Evolutionary conservation across 1,140 invertebrate genomes (phyloP).

Genomic region (Drosophila erecta): DNA sequence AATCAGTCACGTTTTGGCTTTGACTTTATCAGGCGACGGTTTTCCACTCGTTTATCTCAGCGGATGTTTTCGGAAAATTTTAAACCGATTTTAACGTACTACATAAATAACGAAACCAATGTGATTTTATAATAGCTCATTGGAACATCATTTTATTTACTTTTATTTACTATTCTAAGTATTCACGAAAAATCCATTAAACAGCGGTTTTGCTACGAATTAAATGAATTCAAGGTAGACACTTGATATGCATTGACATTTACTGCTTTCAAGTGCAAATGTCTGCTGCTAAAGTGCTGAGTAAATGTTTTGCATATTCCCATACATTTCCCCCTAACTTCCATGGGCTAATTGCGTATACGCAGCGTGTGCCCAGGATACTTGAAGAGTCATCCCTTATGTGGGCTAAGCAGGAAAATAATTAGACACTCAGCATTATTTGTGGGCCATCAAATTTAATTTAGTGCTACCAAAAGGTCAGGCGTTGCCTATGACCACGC

Average conservation of each 20-base stretch:
- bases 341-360: conserved; percentile 58
- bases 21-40: conserved; percentile 1
- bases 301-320: conserved; percentile 55
- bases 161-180: background rate
- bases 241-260: conserved; percentile 32
- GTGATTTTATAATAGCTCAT: too few relatives aligned
- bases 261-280: conserved; percentile 51
- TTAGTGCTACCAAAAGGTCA: conserved; percentile 67
- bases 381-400: conserved; percentile 32
- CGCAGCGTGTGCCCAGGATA: conserved; percentile 51
- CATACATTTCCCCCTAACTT: conserved; percentile 9
- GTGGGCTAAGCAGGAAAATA: conserved; percentile 64
- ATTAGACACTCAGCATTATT: conserved; percentile 81
- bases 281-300: conserved; percentile 50
- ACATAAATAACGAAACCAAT: background rate
- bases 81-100: background rate
- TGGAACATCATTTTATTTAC: background rate
- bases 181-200: background rate
- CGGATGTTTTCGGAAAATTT: background rate
- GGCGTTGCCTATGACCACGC: conserved; percentile 59
- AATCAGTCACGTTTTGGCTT: conserved; percentile 37
- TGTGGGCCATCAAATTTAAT: conserved; percentile 81
- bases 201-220: background rate
- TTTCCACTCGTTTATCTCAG: background rate
- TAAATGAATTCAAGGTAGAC: conserved; percentile 6